Evolutionary conservation across 2,113 vertebrate species (phyloP), one percentile per base, ranked within the genome.

Genomic region (Rallus limicola): DNA sequence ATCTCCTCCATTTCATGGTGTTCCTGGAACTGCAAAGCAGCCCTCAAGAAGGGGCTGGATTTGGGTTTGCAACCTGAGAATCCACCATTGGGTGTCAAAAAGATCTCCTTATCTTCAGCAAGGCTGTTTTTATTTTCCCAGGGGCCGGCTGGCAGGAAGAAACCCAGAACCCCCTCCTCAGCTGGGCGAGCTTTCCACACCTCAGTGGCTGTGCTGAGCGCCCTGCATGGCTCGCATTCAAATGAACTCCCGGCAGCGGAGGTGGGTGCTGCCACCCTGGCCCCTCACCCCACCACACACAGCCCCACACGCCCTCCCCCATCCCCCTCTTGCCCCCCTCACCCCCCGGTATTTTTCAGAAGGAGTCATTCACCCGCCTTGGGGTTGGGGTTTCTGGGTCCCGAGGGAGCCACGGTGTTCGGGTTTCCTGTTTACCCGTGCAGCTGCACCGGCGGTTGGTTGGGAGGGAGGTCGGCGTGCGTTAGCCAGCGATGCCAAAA

Each of bases 391-490:
- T 71, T 93, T n/a, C 12, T 52, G 86, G 44, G 44, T 74, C 90
- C 82, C 79, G 50, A 28, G 55, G 92, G 72, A 50, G 62, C 81
- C 20, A 67, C 12, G 59, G 92, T 17, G 42, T 81, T 60, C 28
- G 85, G 95, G 97, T 96, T 98, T 98, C 98, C 98, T 98, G 98
- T 98, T 98, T 97, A 97, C 96, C 46, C 59, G 84, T 59, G 90
- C 96, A 95, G 96, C 87, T 88, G 97, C 86, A 71, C 95, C 68
- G 90, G 87, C 82, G 42, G 42, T 44, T 44, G 87, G 95, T 93
- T 90, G 86, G 86, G 84, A 10, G 26, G 19, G 72, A 34, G 78
- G 69, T 53, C 20, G 55, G 89, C 48, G 44, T 44, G 65, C 67
- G 34, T 52, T 65, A 68, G 65, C 64, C 14, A 44, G 40, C 78